These are phyloP conservation scores for Caranx melampygus DNA, from an alignment of 2,113 vertebrate genomes.

Conservation along the genomic window DNA sequence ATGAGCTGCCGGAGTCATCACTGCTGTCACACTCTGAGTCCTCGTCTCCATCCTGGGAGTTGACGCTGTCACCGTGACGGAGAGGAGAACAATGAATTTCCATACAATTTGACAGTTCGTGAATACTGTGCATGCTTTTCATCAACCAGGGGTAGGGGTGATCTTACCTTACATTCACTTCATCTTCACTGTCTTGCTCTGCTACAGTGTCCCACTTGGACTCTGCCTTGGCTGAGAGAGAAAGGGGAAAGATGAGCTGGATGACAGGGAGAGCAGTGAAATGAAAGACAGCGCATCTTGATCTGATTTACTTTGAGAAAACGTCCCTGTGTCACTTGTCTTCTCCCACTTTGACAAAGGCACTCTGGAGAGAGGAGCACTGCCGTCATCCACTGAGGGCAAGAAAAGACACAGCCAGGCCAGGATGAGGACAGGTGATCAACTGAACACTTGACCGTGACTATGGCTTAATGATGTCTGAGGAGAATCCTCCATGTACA, in stretches of 20 bases:
- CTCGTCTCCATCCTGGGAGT: constrained; percentile 70
- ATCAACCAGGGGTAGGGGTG: neutral
- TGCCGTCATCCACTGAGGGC: constrained; percentile 80
- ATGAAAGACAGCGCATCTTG: neutral
- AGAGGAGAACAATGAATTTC: neutral
- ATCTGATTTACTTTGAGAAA: constrained; percentile 71
- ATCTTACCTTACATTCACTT: constrained; percentile 72
- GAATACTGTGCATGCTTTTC: neutral
- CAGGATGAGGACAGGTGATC: neutral
- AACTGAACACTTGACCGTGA: no score
- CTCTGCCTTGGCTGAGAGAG: constrained; percentile 75
- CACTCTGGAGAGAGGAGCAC: constrained; percentile 66
- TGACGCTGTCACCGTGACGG: constrained; percentile 45
- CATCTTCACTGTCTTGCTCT: constrained; percentile 62
- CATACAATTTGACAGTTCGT: neutral
- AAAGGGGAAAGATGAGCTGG: constrained; percentile 28
- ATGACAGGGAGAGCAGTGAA: neutral
- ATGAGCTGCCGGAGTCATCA: constrained; percentile 72
- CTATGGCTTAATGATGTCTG: neutral
- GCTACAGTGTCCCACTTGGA: constrained; percentile 80
- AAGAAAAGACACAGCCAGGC: constrained; percentile 9
- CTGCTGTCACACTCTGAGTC: constrained; percentile 79
- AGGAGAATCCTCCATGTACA: no score
- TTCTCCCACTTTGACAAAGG: constrained; percentile 87
- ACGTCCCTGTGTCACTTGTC: constrained; percentile 70